Conservation (phyloP, 2,888 invertebrate species). For the Octonoba sinensis region DNA sequence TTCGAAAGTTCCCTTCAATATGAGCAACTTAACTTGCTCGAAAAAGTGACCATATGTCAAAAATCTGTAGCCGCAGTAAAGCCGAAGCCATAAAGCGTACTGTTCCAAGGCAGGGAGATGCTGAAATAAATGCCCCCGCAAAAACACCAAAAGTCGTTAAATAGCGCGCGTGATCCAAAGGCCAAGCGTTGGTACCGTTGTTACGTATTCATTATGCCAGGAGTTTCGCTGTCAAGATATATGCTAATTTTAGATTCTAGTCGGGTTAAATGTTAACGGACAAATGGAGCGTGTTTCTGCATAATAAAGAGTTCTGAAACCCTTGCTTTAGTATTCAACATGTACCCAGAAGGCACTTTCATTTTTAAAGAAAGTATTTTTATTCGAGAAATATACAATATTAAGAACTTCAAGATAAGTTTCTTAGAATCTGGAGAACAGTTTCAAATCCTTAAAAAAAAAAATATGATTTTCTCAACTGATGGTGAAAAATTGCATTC, state of each 20-base stretch:
- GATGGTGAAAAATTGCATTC: no score
- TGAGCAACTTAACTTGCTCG: constrained; percentile 16
- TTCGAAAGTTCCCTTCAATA: constrained; percentile 3
- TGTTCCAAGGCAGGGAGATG: no score
- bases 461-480: no score
- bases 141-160: constrained; percentile 6
- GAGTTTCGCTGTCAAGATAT: constrained; percentile 20
- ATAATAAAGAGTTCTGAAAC: constrained; percentile 23
- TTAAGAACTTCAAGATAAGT: no score
- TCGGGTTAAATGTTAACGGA: constrained; percentile 34
- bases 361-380: no score
- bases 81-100: no score
- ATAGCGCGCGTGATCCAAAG: constrained; percentile 8
- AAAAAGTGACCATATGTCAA: constrained; percentile 25
- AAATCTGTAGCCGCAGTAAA: constrained; percentile 16
- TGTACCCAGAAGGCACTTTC: no score
- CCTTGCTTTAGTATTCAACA: no score
- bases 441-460: no score
- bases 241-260: constrained; percentile 25
- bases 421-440: no score
- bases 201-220: constrained; percentile 42
- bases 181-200: constrained; percentile 7
- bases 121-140: no score
- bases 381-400: no score
- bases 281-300: constrained; percentile 30